Base-by-base conservation (phyloP, 2,888 invertebrate genomes). In the Drosophila seclusa region DNA sequence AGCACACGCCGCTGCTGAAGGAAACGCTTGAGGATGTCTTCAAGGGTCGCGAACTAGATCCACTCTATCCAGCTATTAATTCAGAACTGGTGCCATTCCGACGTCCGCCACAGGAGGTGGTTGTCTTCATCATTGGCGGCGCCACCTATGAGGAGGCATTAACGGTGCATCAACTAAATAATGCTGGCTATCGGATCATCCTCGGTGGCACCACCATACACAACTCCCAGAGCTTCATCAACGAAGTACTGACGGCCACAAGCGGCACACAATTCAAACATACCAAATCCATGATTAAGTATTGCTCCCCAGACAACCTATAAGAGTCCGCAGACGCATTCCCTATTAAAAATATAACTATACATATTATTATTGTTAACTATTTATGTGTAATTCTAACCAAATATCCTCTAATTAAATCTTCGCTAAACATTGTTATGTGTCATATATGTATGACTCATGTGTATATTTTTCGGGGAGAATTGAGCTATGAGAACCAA, bases 91-190 rank as follows among this genome's bases (percentile, higher is more conserved):
- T 92, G 60, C 92, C 92, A 78, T 93, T 91, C 79, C 94, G 94
- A 11, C 92, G 95, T 7, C 96, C 98, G 74, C 97, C 97, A 0
- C 97, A 98, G 91, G 98, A 99, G 92, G 95, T 99, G n/a, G 96
- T 99, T 58, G 96, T 99, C 29, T 99, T 99, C 91, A 96, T 99
- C 53, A 95, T 99, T 66, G 99, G 99, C 3, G 99, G 99, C 18
- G 95, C 96, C 48, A 99, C 99, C 0, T 99, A 98, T 92, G 99
- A 99, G 92, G 99, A 99, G 93, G 96, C 98, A 0, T 93, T 97
- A 27, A 95, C 96, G 40, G 97, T 99, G 2, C 96, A 98, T 92
- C 96, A 95, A 91, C 91, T 99, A 64, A 98, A 98, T 92, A 96
- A 95, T 87, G 92, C 94, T 61, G 94, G 95, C 57, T 96, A 96